phyloP scores from a whole-genome alignment of 2,113 vertebrate genomes.

The Poicephalus gulielmi region DNA sequence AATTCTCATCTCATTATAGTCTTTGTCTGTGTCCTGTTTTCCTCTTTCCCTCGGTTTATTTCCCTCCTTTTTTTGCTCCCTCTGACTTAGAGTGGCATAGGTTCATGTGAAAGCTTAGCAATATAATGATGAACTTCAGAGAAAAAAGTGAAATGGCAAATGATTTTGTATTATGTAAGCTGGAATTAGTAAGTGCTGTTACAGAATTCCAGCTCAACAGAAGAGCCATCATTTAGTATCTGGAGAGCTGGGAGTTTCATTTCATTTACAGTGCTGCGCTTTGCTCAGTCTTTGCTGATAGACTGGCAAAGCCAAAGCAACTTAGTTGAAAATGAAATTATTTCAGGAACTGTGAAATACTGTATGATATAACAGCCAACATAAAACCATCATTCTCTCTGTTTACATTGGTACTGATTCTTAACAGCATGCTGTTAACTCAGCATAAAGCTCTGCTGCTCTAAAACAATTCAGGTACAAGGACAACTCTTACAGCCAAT shows the following conservation, averaged over 20 bases:
- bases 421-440: constrained; percentile 58
- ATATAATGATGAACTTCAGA: neutral
- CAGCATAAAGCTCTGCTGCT: constrained; percentile 64
- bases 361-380: constrained; percentile 17
- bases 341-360: constrained; percentile 66
- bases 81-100: neutral
- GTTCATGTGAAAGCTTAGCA: neutral
- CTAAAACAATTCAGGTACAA: constrained; percentile 68
- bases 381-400: constrained; percentile 55
- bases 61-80: neutral
- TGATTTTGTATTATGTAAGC: neutral
- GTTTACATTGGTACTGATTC: constrained; percentile 56
- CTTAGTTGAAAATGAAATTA: constrained; percentile 59
- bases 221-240: neutral
- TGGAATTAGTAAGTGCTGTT: neutral
- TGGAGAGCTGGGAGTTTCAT: constrained; percentile 31
- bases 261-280: constrained; percentile 4
- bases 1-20: neutral
- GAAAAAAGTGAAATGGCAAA: constrained; percentile 2
- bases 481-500: constrained; percentile 49
- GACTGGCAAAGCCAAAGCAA: constrained; percentile 43
- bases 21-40: neutral
- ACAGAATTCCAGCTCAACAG: neutral
- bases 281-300: constrained; percentile 10
- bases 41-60: neutral